Evolutionary conservation across 2,888 invertebrate genomes (phyloP).

Genomic region (Chloroclystis v-ata): DNA sequence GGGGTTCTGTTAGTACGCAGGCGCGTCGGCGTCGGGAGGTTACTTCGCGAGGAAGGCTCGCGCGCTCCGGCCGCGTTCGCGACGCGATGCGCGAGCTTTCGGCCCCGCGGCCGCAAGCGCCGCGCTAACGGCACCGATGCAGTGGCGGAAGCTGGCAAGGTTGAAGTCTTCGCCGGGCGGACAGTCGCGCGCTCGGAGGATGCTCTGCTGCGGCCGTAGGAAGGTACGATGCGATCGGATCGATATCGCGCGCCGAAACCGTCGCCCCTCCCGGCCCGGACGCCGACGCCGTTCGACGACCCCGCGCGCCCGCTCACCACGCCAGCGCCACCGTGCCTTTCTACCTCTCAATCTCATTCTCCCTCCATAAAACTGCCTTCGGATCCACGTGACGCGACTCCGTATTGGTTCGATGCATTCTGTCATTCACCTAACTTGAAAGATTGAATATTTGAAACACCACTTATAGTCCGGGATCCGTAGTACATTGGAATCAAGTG

Average conservation of each 20-base stretch:
- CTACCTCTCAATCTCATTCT: constrained; percentile 26
- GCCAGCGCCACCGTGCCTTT: constrained; percentile 53
- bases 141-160: constrained; percentile 91
- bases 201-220: constrained; percentile 97
- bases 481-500: too few species aligned
- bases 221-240: constrained; percentile 83
- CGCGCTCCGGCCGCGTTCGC: constrained; percentile 71
- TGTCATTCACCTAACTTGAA: too few species aligned
- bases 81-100: constrained; percentile 71
- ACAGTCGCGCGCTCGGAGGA: constrained; percentile 87
- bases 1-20: constrained; percentile 43
- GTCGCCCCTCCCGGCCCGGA: constrained; percentile 73
- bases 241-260: constrained; percentile 75
- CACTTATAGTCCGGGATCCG: too few species aligned
- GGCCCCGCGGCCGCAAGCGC: constrained; percentile 76
- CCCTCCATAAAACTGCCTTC: background rate
- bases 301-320: constrained; percentile 54
- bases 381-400: background rate
- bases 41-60: constrained; percentile 74
- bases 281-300: constrained; percentile 74
- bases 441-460: too few species aligned
- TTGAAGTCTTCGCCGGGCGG: constrained; percentile 83
- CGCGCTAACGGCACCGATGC: constrained; percentile 85
- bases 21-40: constrained; percentile 61
- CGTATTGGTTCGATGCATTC: background rate